Conservation (phyloP, 2,113 vertebrate genomes). For the Colaptes auratus region DNA sequence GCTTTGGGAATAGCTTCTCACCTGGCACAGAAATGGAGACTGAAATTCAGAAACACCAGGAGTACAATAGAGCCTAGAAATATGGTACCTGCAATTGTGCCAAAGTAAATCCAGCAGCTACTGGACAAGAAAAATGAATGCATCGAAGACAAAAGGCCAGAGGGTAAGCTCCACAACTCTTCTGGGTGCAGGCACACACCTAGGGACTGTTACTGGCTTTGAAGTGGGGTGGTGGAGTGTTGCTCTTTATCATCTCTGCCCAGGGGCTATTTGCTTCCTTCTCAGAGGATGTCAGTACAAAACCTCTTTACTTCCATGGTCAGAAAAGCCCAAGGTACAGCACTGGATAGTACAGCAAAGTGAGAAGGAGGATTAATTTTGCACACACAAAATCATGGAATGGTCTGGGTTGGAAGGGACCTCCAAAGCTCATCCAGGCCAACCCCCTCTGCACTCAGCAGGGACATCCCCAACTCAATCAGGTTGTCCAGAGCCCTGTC, state of each 20-base stretch:
- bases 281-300: background rate
- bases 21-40: background rate
- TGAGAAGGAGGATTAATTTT: background rate
- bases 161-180: background rate
- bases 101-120: background rate
- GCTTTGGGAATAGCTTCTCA: background rate
- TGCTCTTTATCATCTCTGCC: background rate
- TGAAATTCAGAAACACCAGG: background rate
- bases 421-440: no score
- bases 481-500: no score
- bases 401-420: no score
- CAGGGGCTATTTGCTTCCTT: background rate
- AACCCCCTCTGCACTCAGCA: no score
- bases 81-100: background rate
- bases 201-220: background rate
- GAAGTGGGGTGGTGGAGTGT: rapidly evolving
- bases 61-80: background rate
- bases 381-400: background rate
- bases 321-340: background rate
- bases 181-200: background rate
- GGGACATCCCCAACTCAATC: no score
- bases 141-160: background rate
- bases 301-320: background rate
- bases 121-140: background rate
- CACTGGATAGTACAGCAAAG: background rate